Evolutionary conservation across 2,888 invertebrate species (phyloP).

Genomic region (Sarcophaga variegata): DNA sequence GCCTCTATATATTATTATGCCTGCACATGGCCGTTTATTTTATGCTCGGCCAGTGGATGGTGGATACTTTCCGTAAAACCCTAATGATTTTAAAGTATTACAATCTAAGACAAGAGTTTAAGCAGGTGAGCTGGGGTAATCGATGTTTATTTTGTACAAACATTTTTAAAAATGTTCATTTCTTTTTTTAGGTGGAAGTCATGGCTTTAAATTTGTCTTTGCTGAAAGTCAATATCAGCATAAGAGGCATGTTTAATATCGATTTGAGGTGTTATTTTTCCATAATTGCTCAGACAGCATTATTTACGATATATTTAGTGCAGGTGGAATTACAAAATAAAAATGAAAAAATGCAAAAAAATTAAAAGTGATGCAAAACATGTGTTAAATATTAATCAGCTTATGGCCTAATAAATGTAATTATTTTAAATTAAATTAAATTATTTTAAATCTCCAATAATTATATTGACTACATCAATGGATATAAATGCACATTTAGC

Average conservation of each 20-base stretch:
- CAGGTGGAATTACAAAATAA: conserved; percentile 47
- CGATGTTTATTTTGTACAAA: background rate
- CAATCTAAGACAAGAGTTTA: background rate
- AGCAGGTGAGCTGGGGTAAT: background rate
- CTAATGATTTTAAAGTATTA: conserved; percentile 9
- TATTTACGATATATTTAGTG: conserved; percentile 52
- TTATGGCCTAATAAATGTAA: too few species aligned
- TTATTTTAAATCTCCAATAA: background rate
- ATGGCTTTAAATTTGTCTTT: conserved; percentile 28
- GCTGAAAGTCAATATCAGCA: background rate
- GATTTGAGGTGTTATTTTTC: conserved; percentile 47
- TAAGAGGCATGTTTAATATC: conserved; percentile 23
- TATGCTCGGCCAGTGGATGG: conserved; percentile 29
- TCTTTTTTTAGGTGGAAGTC: conserved; percentile 41
- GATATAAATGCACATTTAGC: background rate
- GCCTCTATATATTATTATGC: conserved; percentile 30
- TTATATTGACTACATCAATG: background rate
- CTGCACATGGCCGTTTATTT: conserved; percentile 53
- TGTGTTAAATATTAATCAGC: too few species aligned
- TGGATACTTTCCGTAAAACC: conserved; percentile 20
- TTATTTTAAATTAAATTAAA: too few species aligned
- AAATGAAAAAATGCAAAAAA: too few species aligned
- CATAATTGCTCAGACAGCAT: conserved; percentile 37
- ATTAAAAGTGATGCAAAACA: too few species aligned
- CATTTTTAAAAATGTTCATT: background rate